Evolutionary conservation across 2,888 invertebrate genomes (phyloP).

Genomic region (Cistogaster globosa): DNA sequence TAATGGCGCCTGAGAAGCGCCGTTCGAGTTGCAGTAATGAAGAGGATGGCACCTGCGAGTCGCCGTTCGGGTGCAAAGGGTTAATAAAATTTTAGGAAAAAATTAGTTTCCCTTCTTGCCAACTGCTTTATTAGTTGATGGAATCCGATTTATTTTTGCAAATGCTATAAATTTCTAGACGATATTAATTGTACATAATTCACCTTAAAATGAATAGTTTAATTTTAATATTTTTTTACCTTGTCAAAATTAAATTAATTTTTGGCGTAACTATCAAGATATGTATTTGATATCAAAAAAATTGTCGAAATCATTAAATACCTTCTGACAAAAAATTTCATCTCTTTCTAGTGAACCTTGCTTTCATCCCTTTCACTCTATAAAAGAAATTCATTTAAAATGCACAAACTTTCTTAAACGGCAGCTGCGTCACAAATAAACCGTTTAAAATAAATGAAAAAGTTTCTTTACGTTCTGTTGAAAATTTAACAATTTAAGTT

Average conservation of each 20-base stretch:
- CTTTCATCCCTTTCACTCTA: too few relatives aligned
- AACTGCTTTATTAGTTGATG: too few relatives aligned
- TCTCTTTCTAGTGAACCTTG: neutral
- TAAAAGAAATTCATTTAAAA: neutral
- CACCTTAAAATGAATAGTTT: neutral
- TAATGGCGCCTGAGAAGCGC: too few relatives aligned
- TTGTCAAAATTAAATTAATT: neutral
- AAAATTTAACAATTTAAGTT: conserved; percentile 20
- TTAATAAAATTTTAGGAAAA: too few relatives aligned
- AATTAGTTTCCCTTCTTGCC: too few relatives aligned
- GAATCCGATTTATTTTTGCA: neutral
- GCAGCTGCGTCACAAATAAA: conserved; percentile 25
- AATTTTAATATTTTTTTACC: neutral
- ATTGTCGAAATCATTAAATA: conserved; percentile 33
- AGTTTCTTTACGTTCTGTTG: conserved; percentile 2
- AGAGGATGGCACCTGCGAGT: too few relatives aligned
- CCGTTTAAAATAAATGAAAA: conserved; percentile 10
- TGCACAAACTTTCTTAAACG: conserved; percentile 49
- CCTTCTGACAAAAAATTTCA: neutral
- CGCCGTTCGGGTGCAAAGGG: too few relatives aligned
- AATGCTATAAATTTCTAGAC: too few relatives aligned
- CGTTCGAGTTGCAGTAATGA: too few relatives aligned
- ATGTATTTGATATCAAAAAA: conserved; percentile 37
- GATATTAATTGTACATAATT: too few relatives aligned
- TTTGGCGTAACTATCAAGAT: neutral